Evolutionary conservation across 2,797 vertebrate species (phyloP).

Genomic region (Moxostoma hubbsi): DNA sequence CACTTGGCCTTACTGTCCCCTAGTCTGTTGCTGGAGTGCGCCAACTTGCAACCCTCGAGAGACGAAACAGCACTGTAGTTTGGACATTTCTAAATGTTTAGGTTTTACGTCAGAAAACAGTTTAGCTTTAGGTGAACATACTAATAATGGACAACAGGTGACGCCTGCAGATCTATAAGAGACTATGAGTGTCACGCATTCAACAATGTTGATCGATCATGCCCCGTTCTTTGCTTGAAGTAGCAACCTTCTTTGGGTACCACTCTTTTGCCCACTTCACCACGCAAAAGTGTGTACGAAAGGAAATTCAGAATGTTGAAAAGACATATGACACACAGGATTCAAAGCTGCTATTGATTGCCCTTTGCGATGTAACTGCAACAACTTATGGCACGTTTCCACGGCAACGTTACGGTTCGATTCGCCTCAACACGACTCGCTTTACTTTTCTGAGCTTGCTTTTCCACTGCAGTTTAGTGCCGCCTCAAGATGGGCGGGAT

Average conservation of each 20-base stretch:
- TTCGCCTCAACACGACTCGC: no score
- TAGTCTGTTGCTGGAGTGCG: background rate
- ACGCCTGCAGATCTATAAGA: background rate
- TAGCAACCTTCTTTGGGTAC: background rate
- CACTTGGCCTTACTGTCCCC: no score
- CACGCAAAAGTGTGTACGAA: background rate
- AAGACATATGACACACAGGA: background rate
- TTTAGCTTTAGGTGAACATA: background rate
- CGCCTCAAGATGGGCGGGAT: no score
- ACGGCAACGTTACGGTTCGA: no score
- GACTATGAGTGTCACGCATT: background rate
- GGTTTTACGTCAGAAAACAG: background rate
- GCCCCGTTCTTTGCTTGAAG: background rate
- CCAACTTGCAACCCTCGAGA: background rate
- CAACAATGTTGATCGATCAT: background rate
- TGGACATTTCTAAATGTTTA: background rate
- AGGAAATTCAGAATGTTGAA: background rate
- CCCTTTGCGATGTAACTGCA: background rate
- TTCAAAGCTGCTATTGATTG: background rate
- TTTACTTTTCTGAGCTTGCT: no score
- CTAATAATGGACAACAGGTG: slow-evolving; percentile 15
- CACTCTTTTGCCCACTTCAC: background rate
- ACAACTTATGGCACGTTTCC: no score
- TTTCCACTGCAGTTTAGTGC: no score
- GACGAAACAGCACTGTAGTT: background rate